Conservation (phyloP, 2,797 vertebrate genomes). For the Etheostoma nigrum region DNA sequence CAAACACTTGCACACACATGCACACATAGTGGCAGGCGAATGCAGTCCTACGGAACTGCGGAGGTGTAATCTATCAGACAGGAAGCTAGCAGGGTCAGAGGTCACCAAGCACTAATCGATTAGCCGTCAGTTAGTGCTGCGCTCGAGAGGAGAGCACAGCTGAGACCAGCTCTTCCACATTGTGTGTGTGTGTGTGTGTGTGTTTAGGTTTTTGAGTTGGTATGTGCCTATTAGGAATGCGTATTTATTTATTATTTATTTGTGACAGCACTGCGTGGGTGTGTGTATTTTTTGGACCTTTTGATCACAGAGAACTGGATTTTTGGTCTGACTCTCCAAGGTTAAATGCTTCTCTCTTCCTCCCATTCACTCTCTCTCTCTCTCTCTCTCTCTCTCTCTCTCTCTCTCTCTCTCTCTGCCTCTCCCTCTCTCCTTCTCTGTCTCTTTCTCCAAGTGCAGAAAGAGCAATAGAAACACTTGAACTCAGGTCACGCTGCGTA, state of each 20-base stretch:
- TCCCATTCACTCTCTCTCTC: conserved; percentile 8
- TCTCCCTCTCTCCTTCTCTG: conserved; percentile 13
- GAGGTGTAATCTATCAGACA: conserved; percentile 87
- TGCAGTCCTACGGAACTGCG: conserved; percentile 64
- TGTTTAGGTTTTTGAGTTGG: conserved; percentile 34
- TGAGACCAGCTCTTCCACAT: conserved; percentile 85
- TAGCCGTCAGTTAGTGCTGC: conserved; percentile 84
- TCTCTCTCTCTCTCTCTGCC: conserved; percentile 1
- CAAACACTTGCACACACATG: conserved; percentile 27
- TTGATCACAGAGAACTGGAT: conserved; percentile 94
- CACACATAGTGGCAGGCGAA: conserved; percentile 36
- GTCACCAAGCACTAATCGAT: conserved; percentile 86
- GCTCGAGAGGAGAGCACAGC: conserved; percentile 86
- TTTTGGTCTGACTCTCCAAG: conserved; percentile 91
- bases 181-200: conserved; percentile 26
- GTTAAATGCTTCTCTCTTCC: conserved; percentile 87
- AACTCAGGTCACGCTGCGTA: conserved; percentile 68
- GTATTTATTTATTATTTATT: conserved; percentile 40
- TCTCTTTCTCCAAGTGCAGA: conserved; percentile 47
- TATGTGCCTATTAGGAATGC: conserved; percentile 47
- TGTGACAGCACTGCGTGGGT: conserved; percentile 86
- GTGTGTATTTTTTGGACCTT: conserved; percentile 77
- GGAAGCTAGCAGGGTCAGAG: conserved; percentile 84
- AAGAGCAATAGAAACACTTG: conserved; percentile 73
- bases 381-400: neutral